Evolutionary conservation across 1,140 invertebrate species (phyloP).

Genomic region (Drosophila malerkotliana): DNA sequence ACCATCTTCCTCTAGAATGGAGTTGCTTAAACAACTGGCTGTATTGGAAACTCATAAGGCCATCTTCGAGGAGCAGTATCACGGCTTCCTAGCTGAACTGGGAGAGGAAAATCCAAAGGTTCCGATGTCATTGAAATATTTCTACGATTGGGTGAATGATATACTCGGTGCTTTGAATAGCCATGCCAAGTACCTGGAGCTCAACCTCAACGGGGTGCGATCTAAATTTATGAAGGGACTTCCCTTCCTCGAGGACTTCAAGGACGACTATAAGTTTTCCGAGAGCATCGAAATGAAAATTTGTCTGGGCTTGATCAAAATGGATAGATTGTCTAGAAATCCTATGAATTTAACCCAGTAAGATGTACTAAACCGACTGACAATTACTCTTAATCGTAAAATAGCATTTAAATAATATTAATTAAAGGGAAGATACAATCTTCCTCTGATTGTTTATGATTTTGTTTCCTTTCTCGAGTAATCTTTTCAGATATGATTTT

Average conservation of each 20-base stretch:
- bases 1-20: not conserved
- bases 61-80: not conserved
- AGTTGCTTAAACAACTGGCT: not conserved
- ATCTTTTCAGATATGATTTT: too few species aligned
- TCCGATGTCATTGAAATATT: not conserved
- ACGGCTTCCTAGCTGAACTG: not conserved
- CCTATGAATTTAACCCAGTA: not conserved
- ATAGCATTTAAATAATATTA: not conserved
- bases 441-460: too few species aligned
- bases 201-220: conserved; percentile 4
- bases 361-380: not conserved
- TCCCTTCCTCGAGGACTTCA: conserved; percentile 5
- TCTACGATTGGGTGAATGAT: not conserved
- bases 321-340: not conserved
- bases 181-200: conserved; percentile 18
- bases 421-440: not conserved
- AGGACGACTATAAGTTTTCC: not conserved
- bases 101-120: not conserved
- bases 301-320: conserved; percentile 18
- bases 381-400: not conserved
- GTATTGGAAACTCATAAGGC: not conserved
- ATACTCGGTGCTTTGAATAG: not conserved
- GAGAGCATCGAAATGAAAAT: not conserved
- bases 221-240: not conserved
- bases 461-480: too few species aligned